phyloP scores from a whole-genome alignment of 2,797 vertebrate genomes.

The Cichlasoma orientale region DNA sequence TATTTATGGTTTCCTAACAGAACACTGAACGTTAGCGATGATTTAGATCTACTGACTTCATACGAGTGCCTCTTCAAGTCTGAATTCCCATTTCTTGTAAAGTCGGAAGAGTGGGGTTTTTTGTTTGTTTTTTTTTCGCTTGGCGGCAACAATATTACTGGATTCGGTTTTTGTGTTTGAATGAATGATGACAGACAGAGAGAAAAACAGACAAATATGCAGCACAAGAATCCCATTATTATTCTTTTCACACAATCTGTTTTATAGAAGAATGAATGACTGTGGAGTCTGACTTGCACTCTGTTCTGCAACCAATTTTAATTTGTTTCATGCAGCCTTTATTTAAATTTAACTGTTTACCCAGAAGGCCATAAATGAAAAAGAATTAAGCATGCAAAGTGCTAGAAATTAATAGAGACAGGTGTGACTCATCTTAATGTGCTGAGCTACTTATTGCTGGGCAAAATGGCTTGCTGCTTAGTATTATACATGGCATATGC shows the following conservation, averaged over 20 bases:
- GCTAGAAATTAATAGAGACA: slow-evolving; percentile 26
- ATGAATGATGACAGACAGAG: background rate
- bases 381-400: slow-evolving; percentile 14
- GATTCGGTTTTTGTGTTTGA: background rate
- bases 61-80: background rate
- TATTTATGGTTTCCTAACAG: background rate
- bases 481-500: background rate
- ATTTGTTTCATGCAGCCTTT: background rate
- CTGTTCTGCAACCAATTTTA: background rate
- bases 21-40: background rate
- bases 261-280: background rate
- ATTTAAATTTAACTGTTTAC: slow-evolving; percentile 9
- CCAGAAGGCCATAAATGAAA: background rate
- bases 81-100: background rate
- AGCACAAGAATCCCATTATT: background rate
- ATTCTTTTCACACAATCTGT: background rate
- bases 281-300: background rate
- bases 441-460: background rate
- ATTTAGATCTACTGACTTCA: background rate
- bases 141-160: background rate
- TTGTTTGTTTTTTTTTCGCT: no score
- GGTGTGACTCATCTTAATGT: slow-evolving; percentile 29
- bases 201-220: background rate
- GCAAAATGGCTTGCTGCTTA: background rate
- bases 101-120: background rate